Base-by-base conservation (phyloP, 1,140 invertebrate genomes). In the Papilio helenus region DNA sequence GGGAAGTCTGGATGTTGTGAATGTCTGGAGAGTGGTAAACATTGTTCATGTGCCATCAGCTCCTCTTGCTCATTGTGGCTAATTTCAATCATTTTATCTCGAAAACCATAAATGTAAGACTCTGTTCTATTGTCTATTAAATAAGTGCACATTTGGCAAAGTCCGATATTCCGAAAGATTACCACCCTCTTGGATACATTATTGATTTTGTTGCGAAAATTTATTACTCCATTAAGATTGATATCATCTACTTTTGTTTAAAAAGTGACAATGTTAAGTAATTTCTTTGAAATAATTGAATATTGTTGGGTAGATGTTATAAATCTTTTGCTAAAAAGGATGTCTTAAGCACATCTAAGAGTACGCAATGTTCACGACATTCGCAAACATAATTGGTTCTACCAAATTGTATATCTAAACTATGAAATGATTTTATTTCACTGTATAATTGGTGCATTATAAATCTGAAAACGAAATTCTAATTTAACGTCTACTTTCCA, bases 401-500 rank as follows among this genome's bases (percentile, higher is more conserved):
- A 89, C 89, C 83, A 90, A 90, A 91, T 92, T 92, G 89, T 90
- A 81, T 39, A 77, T 87, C 86, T 87, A 87, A 89, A 85, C 81
- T 79, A 83, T 81, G 82, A 84, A 88, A 88, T 86, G 39, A 79
- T 78, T 71, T 34, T 39, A 58, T 86, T 72, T 85, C 71, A 79
- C 72, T 82, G 79, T 88, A 78, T 89, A 85, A 94, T 93, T 94
- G 92, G 92, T 94, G 86, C 80, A 84, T 84, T 83, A 83, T 87
- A 68, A 88, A 92, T 89, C 86, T 92, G 88, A 91, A 61, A 87
- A 87, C 93, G 90, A 94, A 94, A 94, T 93, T 94, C 93, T 94
- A 94, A 94, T 94, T 93, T 92, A 88, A 92, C 87, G 88, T 94
- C 93, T 94, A 93, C 90, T 94, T 94, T 92, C 86, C 93, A 94